A percentile compares a stretch with the other conserved stretches of the same genome.
These are phyloP conservation scores for Aphelocoma coerulescens DNA, from an alignment of 2,113 vertebrate species.

Conservation along the genomic window DNA sequence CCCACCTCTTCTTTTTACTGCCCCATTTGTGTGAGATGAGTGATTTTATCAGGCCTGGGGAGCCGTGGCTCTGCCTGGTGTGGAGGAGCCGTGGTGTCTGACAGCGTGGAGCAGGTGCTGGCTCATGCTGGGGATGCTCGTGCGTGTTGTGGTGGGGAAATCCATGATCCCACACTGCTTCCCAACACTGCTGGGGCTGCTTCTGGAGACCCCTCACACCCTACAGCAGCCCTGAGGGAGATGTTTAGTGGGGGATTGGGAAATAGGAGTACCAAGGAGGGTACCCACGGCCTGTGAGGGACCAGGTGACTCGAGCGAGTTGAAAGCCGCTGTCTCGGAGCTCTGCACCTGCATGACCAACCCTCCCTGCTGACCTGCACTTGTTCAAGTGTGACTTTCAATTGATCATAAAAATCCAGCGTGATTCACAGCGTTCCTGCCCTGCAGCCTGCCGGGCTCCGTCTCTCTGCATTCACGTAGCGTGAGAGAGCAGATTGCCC, in stretches of 20 bases:
- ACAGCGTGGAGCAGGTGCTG: rapidly evolving
- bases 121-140: not conserved
- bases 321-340: not conserved
- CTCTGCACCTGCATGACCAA: not conserved
- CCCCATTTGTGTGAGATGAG: not conserved
- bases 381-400: slow-evolving; percentile 30
- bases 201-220: not conserved
- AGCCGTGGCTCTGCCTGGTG: not conserved
- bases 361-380: slow-evolving; percentile 3
- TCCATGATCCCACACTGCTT: rapidly evolving
- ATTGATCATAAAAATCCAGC: slow-evolving; percentile 19
- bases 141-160: rapidly evolving
- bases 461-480: not conserved
- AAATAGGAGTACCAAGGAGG: not conserved
- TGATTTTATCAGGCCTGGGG: not conserved
- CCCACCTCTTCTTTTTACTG: not conserved
- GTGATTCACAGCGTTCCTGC: not conserved
- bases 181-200: not conserved
- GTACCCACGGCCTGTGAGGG: not conserved
- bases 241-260: rapidly evolving
- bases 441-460: slow-evolving; percentile 4
- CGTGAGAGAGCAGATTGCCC: slow-evolving; percentile 32
- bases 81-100: not conserved
- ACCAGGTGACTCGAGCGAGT: not conserved
- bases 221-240: not conserved